Evolutionary conservation across 2,888 invertebrate genomes (phyloP).

Genomic region (Monochamus alternatus): DNA sequence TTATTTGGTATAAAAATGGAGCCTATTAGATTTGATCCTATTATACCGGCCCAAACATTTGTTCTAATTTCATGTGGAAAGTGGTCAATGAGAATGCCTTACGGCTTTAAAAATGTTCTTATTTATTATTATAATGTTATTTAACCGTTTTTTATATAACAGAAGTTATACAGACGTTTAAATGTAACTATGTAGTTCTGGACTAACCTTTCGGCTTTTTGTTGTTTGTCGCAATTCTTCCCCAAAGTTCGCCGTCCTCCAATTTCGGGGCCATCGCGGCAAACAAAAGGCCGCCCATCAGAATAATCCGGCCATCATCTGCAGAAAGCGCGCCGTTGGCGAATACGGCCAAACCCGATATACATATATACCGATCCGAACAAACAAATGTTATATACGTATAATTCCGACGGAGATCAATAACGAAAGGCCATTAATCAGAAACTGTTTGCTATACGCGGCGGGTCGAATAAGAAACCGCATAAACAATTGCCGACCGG

Average conservation of each 20-base stretch:
- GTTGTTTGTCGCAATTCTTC: too few relatives aligned
- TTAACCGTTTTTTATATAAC: too few relatives aligned
- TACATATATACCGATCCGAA: neutral
- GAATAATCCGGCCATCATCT: neutral
- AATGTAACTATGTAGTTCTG: too few relatives aligned
- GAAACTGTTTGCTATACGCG: constrained; percentile 18
- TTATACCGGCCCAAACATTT: too few relatives aligned
- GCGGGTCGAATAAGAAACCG: constrained; percentile 29
- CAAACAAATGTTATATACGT: constrained; percentile 31
- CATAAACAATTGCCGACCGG: constrained; percentile 31
- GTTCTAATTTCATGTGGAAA: too few relatives aligned
- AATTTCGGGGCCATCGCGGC: neutral
- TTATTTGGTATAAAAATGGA: too few relatives aligned
- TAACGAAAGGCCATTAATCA: constrained; percentile 23
- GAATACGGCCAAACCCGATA: neutral
- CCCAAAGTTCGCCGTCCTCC: neutral
- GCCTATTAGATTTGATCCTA: too few relatives aligned
- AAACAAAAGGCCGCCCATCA: neutral
- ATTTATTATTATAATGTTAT: too few relatives aligned
- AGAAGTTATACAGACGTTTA: too few relatives aligned
- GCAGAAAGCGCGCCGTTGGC: neutral
- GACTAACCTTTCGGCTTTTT: too few relatives aligned
- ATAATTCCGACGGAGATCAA: constrained; percentile 29
- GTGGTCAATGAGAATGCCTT: too few relatives aligned
- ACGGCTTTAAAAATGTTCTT: too few relatives aligned